phyloP scores from a whole-genome alignment of 2,797 vertebrate species.

The Serranus cabrilla region DNA sequence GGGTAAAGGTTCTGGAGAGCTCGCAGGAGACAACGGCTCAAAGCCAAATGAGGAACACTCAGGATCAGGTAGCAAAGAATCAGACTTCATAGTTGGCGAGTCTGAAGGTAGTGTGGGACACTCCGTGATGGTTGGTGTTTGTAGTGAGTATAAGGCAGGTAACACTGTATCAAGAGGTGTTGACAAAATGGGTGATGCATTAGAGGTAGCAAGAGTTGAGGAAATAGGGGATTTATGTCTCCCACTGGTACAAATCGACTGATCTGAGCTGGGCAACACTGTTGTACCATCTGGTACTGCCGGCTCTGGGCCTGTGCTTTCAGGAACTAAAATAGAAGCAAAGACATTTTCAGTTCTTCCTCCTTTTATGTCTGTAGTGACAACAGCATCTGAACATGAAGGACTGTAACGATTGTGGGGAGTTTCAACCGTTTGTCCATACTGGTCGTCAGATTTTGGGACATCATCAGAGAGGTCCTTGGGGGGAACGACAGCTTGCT shows the following conservation, averaged over 20 bases:
- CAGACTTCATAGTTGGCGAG: slow-evolving; percentile 9
- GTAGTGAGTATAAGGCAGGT: slow-evolving; percentile 4
- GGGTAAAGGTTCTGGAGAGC: slow-evolving; percentile 72
- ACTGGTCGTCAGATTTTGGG: neutral
- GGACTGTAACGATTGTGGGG: neutral
- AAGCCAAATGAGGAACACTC: slow-evolving; percentile 71
- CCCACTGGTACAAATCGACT: slow-evolving; percentile 10
- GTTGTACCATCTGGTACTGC: slow-evolving; percentile 12
- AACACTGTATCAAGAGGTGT: slow-evolving; percentile 26
- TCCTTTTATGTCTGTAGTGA: slow-evolving; percentile 8
- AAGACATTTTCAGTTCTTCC: neutral
- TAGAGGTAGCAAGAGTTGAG: slow-evolving; percentile 52
- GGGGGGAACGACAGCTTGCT: too few species aligned
- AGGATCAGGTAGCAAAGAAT: slow-evolving; percentile 50
- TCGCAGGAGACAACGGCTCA: slow-evolving; percentile 70
- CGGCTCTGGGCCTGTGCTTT: neutral
- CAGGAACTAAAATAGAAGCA: neutral
- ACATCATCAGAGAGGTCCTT: too few species aligned
- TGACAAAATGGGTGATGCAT: slow-evolving; percentile 11
- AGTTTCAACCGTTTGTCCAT: neutral
- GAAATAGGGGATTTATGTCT: slow-evolving; percentile 14
- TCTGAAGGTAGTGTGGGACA: slow-evolving; percentile 41
- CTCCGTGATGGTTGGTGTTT: slow-evolving; percentile 23
- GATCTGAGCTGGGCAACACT: slow-evolving; percentile 39
- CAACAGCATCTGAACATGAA: neutral